Percentiles rank a stretch among this genome's conserved stretches.
Evolutionary conservation across 2,888 invertebrate genomes (phyloP).

Genomic region (Mesochorus sp.): DNA sequence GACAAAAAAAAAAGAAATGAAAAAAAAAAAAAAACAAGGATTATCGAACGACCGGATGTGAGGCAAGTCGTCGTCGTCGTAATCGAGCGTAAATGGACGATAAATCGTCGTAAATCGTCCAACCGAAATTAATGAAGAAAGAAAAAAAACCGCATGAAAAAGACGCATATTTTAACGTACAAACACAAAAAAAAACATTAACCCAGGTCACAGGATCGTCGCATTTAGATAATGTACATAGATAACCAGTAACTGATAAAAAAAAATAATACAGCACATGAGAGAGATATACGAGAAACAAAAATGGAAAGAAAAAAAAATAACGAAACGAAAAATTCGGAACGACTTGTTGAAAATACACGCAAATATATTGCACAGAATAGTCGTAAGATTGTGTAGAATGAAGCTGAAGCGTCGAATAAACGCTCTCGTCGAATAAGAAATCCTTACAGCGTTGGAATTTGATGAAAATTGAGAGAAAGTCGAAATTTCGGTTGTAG

Average conservation of each 20-base stretch:
- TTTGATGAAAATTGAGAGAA: slow-evolving; percentile 1
- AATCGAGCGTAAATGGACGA: slow-evolving; percentile 34
- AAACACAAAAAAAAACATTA: slow-evolving; percentile 44
- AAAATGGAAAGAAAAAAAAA: slow-evolving; percentile 11
- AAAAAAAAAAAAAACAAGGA: slow-evolving; percentile 15
- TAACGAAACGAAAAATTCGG: slow-evolving; percentile 40
- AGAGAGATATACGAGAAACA: slow-evolving; percentile 1
- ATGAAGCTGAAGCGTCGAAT: slow-evolving; percentile 29
- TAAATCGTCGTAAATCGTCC: slow-evolving; percentile 42
- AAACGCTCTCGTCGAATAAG: background rate
- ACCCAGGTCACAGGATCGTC: slow-evolving; percentile 54
- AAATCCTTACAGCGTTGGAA: background rate
- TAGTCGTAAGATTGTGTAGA: slow-evolving; percentile 50
- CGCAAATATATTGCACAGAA: slow-evolving; percentile 54
- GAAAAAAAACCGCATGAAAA: slow-evolving; percentile 63
- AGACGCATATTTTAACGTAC: slow-evolving; percentile 63
- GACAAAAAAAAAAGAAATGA: too few species aligned
- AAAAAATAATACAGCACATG: slow-evolving; percentile 58
- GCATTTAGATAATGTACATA: slow-evolving; percentile 66
- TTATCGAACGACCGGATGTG: slow-evolving; percentile 1
- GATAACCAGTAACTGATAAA: slow-evolving; percentile 53
- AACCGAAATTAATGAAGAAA: slow-evolving; percentile 58
- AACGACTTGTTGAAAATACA: slow-evolving; percentile 50
- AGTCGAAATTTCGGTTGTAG: background rate
- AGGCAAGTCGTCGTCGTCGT: slow-evolving; percentile 7